A percentile compares a stretch with the other conserved stretches of the same genome.
phyloP scores from a whole-genome alignment of 2,888 invertebrate genomes.

The Clunio marinus region DNA sequence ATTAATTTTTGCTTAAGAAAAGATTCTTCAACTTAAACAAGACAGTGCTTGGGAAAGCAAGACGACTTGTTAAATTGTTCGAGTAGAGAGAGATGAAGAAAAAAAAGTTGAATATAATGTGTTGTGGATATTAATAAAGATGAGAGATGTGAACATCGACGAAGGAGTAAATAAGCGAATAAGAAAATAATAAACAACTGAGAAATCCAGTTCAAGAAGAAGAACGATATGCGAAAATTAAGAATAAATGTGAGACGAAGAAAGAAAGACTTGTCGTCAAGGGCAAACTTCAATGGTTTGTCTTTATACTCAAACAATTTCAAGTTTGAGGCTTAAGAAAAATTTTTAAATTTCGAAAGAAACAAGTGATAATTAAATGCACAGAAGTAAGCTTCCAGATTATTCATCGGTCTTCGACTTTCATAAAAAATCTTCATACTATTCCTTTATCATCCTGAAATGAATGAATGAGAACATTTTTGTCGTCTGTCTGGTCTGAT shows the following conservation, averaged over 20 bases:
- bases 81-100: not conserved
- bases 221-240: slow-evolving; percentile 25
- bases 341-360: not conserved
- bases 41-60: not conserved
- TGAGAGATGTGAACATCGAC: slow-evolving; percentile 10
- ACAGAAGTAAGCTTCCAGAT: not conserved
- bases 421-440: no score
- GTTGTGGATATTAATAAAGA: slow-evolving; percentile 33
- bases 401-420: no score
- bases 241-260: not conserved
- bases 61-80: slow-evolving; percentile 4
- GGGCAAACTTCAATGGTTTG: not conserved
- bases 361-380: slow-evolving; percentile 32
- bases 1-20: not conserved
- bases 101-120: not conserved
- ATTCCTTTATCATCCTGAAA: no score
- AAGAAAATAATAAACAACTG: not conserved
- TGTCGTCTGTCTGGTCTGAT: no score
- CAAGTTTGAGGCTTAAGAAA: not conserved
- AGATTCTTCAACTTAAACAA: not conserved
- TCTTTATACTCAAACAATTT: not conserved
- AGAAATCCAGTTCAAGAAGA: slow-evolving; percentile 24
- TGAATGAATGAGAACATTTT: no score
- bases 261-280: slow-evolving; percentile 10
- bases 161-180: not conserved